Base-by-base conservation (phyloP, 1,140 invertebrate species). In the Oryzaephilus surinamensis region DNA sequence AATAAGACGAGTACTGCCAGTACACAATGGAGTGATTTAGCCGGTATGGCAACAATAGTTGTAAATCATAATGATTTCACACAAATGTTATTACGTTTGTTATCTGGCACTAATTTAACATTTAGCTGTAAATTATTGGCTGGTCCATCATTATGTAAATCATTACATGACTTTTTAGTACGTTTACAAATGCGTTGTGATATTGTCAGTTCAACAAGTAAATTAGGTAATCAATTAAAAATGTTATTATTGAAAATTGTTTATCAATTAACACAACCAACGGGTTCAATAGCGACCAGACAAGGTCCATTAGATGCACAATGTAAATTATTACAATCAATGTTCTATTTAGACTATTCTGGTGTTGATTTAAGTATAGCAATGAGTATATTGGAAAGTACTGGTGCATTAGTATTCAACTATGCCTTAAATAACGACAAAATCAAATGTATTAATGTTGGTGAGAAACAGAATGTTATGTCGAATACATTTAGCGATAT, bases 241-340 rank as follows among this genome's bases (percentile, higher is more conserved):
- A 74, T 79, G 45, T 60, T 79, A 2, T 56, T 87, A 14, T 55
- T 88, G 5, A 77, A 75, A 56, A 66, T 87, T 6, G 71, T 86
- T 2, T 72, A 82, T 42, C 73, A 79, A 48, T 58, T 89, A n/a
- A 67, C 79, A 2, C 72, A 76, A 51, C 74, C 77, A 4, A 35
- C 10, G 7, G 84, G 84, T 14, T 74, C 83, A 4, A 73, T 88
- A 12, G 71, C 75, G 15, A 67, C 71, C 16, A 71, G 74, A 38
- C 71, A 76, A 43, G 85, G 85, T n/a, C 84, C 85, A 10, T 62
- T 88, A 5, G 86, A 90, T 68, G 84, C 81, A 1, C 84, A 89
- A 55, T 80, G 75, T 52, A 76, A 77, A 50, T 65, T 89, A 27
- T 65, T 87, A 23, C 76, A 77, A 10, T 72, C 76, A 15, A 57